phyloP scores from a whole-genome alignment of 2,113 vertebrate genomes.

The Polyodon spathula region DNA sequence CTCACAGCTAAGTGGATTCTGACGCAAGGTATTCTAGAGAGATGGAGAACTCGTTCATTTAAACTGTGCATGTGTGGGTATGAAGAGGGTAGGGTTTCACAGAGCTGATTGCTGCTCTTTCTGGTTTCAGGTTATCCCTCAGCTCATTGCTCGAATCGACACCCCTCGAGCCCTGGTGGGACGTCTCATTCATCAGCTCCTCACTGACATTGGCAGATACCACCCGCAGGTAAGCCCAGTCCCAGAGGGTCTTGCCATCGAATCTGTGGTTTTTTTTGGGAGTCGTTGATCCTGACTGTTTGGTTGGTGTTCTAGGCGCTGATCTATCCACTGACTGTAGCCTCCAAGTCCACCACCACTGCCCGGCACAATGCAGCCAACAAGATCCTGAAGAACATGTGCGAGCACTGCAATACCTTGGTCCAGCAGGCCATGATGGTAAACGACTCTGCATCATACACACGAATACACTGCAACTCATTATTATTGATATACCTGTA shows the following conservation, averaged over 20 bases:
- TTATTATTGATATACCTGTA: neutral
- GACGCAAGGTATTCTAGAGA: too few relatives aligned
- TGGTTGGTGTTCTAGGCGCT: conserved; percentile 61
- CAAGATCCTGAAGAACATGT: conserved; percentile 99
- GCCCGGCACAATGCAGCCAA: conserved; percentile 94
- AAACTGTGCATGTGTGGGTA: too few relatives aligned
- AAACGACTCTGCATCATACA: conserved; percentile 20
- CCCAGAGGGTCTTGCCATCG: neutral
- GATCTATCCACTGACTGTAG: conserved; percentile 94
- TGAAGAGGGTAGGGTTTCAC: neutral
- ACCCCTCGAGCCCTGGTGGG: conserved; percentile 87
- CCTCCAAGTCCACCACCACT: conserved; percentile 95
- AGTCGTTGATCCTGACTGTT: neutral
- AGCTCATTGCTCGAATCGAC: conserved; percentile 94
- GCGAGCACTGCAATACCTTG: conserved; percentile 93
- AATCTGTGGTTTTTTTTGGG: neutral
- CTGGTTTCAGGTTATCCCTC: conserved; percentile 80
- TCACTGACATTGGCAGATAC: conserved; percentile 92
- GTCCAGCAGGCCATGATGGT: conserved; percentile 98
- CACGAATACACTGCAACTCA: neutral
- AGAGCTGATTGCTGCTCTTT: conserved; percentile 7
- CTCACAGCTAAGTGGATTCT: too few relatives aligned
- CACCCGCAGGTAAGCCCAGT: conserved; percentile 76
- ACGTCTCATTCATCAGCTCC: conserved; percentile 93
- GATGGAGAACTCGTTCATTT: too few relatives aligned